Evolutionary conservation across 2,797 vertebrate species (phyloP).

Genomic region (Pseudocheirus occidentalis): DNA sequence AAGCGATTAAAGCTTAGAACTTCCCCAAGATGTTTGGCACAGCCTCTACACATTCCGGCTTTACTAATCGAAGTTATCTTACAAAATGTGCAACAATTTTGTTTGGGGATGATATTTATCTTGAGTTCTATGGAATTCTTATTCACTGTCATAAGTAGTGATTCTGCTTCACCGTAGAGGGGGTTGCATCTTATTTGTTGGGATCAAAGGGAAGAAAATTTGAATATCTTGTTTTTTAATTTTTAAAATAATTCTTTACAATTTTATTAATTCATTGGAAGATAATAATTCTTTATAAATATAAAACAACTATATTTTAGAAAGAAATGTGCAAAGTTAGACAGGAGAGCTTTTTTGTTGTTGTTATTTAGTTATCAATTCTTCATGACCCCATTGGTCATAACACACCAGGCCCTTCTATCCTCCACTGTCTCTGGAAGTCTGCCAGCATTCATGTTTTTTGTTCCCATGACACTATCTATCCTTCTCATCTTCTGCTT

Average conservation of each 20-base stretch:
- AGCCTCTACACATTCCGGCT: conserved; percentile 63
- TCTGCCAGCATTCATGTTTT: neutral
- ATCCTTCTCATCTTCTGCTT: neutral
- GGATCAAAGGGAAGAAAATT: conserved; percentile 71
- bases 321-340: conserved; percentile 43
- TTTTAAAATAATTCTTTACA: conserved; percentile 56
- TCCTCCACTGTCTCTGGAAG: neutral
- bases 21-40: neutral
- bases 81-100: conserved; percentile 73
- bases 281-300: conserved; percentile 69
- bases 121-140: conserved; percentile 72
- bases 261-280: conserved; percentile 56
- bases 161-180: conserved; percentile 60
- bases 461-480: neutral
- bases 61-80: conserved; percentile 76
- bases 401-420: no score
- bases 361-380: neutral
- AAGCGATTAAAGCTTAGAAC: neutral
- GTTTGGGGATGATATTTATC: conserved; percentile 78
- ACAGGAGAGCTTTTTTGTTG: neutral
- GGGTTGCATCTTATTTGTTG: conserved; percentile 65
- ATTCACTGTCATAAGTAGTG: conserved; percentile 75
- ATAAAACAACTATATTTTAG: conserved; percentile 65
- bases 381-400: neutral
- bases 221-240: conserved; percentile 67